Evolutionary conservation across 2,888 invertebrate genomes (phyloP).

Genomic region (Amblyjoppa fuscipennis): DNA sequence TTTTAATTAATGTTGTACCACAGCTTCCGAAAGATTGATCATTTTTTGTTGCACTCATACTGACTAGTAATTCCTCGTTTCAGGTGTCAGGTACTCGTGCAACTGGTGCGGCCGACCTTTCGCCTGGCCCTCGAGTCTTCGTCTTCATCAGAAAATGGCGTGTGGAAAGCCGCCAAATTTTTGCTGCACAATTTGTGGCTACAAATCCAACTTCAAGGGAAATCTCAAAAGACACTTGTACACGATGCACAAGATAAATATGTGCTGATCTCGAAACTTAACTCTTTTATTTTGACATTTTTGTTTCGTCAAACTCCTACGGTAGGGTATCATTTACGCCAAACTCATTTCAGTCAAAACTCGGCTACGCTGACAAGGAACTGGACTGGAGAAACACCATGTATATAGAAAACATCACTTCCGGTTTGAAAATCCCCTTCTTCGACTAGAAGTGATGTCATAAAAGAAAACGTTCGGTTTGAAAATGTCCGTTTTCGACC

Average conservation of each 20-base stretch:
- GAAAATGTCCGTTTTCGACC: too few relatives aligned
- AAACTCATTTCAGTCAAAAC: neutral
- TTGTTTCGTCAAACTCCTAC: neutral
- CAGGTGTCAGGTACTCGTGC: slow-evolving; percentile 75
- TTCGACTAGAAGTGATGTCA: too few relatives aligned
- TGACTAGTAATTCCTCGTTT: slow-evolving; percentile 75
- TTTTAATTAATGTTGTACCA: slow-evolving; percentile 1
- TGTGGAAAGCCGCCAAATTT: slow-evolving; percentile 81
- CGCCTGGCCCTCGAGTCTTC: slow-evolving; percentile 79
- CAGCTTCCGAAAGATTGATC: slow-evolving; percentile 26
- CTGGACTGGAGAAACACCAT: neutral
- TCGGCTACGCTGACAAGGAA: neutral
- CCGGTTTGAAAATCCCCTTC: neutral
- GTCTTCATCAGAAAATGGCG: slow-evolving; percentile 79
- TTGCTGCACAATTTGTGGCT: slow-evolving; percentile 76
- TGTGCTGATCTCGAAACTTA: slow-evolving; percentile 52
- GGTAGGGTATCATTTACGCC: neutral
- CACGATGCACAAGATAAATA: slow-evolving; percentile 72
- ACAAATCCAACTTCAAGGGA: slow-evolving; percentile 80
- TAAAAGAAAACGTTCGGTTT: too few relatives aligned
- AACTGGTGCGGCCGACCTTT: slow-evolving; percentile 77
- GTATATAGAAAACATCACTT: neutral
- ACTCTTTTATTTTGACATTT: neutral
- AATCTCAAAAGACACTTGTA: slow-evolving; percentile 79
- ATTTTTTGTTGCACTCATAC: slow-evolving; percentile 33